phyloP scores from a whole-genome alignment of 2,113 vertebrate genomes.

The Rutilus rutilus region DNA sequence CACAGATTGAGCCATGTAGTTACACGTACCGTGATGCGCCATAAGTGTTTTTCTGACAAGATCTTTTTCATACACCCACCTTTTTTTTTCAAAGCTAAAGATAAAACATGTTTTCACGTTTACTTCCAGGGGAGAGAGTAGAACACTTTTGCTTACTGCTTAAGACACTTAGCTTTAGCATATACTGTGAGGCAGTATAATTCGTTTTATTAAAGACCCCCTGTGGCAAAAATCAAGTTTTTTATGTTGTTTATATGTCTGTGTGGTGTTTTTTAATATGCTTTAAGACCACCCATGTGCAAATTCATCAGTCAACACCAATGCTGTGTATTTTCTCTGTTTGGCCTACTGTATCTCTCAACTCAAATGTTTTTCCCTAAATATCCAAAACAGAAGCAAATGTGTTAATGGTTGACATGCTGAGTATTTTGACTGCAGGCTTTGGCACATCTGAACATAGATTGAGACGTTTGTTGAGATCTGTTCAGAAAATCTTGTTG shows the following conservation, averaged over 20 bases:
- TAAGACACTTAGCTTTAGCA: too few species aligned
- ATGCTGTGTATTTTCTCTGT: neutral
- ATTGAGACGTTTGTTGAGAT: neutral
- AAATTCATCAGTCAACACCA: too few species aligned
- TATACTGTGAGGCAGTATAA: too few species aligned
- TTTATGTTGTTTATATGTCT: too few species aligned
- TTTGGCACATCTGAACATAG: neutral
- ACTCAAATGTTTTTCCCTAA: neutral
- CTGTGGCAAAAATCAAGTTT: too few species aligned
- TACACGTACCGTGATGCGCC: neutral
- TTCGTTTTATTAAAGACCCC: too few species aligned
- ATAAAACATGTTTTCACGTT: constrained; percentile 18
- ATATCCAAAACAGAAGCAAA: neutral
- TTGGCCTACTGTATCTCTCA: neutral
- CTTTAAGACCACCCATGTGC: too few species aligned
- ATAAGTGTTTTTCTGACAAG: neutral
- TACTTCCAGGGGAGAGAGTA: neutral
- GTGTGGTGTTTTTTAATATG: too few species aligned
- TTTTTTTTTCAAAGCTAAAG: constrained; percentile 10
- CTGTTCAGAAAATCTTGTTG: neutral
- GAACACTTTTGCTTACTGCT: neutral
- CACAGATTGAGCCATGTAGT: neutral
- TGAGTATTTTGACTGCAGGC: neutral
- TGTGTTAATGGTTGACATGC: neutral
- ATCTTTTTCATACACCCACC: constrained; percentile 27